These are phyloP conservation scores for Sapayoa aenigma DNA, from an alignment of 2,113 vertebrate genomes.

Conservation along the genomic window DNA sequence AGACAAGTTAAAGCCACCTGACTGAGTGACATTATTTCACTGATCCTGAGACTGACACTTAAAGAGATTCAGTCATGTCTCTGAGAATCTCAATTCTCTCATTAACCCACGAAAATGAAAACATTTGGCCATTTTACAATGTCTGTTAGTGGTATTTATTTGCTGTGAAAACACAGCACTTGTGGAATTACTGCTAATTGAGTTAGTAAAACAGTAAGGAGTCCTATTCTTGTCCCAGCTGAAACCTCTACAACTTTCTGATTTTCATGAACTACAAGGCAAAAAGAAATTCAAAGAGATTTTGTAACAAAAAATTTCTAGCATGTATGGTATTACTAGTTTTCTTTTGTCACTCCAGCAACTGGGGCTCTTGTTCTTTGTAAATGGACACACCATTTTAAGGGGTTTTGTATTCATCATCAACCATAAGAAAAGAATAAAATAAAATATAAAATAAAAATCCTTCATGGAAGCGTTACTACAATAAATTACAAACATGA, in stretches of 20 bases:
- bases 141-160: neutral
- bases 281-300: neutral
- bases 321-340: neutral
- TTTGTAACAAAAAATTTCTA: neutral
- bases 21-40: neutral
- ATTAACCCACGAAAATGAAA: neutral
- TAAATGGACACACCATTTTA: neutral
- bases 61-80: neutral
- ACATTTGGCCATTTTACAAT: neutral
- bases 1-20: neutral
- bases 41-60: neutral
- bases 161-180: neutral
- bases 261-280: neutral
- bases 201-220: neutral
- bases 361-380: neutral
- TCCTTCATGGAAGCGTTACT: neutral
- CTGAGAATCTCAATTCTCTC: neutral
- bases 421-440: neutral
- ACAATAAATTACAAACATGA: neutral
- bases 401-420: neutral
- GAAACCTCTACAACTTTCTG: neutral
- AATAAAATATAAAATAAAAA: neutral
- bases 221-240: neutral
- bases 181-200: neutral
- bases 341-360: neutral